These are phyloP conservation scores for Ceratotherium simum DNA, from an alignment of 2,113 vertebrate genomes.

Conservation along the genomic window DNA sequence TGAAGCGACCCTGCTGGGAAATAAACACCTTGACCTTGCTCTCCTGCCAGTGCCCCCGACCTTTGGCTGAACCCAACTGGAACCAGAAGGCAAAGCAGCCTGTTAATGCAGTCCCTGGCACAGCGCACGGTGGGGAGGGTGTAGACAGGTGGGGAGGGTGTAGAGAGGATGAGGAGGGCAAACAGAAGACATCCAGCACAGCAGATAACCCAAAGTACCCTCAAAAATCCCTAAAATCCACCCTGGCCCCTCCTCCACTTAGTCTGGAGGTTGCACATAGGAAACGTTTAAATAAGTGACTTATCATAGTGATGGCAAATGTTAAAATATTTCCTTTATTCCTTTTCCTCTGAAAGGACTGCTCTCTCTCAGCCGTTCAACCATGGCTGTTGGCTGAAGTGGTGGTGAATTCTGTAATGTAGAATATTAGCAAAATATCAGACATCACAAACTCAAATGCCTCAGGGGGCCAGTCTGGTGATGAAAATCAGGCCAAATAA, in stretches of 20 bases:
- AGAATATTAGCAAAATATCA: slow-evolving; percentile 59
- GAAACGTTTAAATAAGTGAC: not conserved
- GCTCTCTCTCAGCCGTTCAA: not conserved
- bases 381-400: not conserved
- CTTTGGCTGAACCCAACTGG: not conserved
- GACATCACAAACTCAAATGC: not conserved
- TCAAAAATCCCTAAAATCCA: not conserved
- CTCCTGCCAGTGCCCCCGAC: not conserved
- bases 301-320: not conserved
- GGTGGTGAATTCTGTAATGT: not conserved
- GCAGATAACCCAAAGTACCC: not conserved
- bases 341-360: not conserved
- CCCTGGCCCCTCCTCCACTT: not conserved
- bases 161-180: not conserved
- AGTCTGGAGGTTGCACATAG: not conserved
- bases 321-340: slow-evolving; percentile 20
- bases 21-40: not conserved
- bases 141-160: not conserved
- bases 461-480: not conserved
- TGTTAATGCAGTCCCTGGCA: not conserved
- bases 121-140: not conserved
- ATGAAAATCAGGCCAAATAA: not conserved
- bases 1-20: not conserved
- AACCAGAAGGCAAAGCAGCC: not conserved
- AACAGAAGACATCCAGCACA: not conserved